These are phyloP conservation scores for Tor tambroides DNA, from an alignment of 2,113 vertebrate genomes.

Conservation along the genomic window DNA sequence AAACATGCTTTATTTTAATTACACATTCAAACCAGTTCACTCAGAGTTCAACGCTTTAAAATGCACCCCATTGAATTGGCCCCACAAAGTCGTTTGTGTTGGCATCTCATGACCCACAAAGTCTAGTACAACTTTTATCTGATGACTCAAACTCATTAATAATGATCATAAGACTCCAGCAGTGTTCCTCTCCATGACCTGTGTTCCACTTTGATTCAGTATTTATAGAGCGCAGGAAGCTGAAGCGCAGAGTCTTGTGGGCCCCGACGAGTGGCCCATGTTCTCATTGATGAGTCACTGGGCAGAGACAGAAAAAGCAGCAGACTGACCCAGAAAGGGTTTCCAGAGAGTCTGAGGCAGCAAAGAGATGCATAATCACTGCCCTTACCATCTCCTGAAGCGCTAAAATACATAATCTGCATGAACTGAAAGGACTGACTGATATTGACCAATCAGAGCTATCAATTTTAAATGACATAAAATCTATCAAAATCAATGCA, in stretches of 20 bases:
- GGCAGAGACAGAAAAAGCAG: slow-evolving; percentile 48
- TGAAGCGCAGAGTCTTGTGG: slow-evolving; percentile 32
- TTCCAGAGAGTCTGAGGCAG: not conserved
- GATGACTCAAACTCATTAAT: slow-evolving; percentile 51
- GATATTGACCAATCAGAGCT: no score
- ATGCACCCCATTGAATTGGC: not conserved
- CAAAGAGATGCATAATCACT: not conserved
- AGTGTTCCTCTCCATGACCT: slow-evolving; percentile 41
- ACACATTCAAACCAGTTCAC: slow-evolving; percentile 5
- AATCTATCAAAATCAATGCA: not conserved
- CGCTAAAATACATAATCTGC: not conserved
- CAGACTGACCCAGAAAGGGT: slow-evolving; percentile 49
- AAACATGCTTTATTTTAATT: not conserved
- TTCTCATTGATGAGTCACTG: slow-evolving; percentile 56
- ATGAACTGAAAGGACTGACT: not conserved
- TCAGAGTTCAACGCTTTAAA: not conserved
- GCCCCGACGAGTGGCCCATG: slow-evolving; percentile 42
- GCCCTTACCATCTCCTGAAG: not conserved
- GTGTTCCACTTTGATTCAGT: slow-evolving; percentile 66
- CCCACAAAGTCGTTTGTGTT: not conserved
- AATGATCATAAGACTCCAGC: slow-evolving; percentile 49
- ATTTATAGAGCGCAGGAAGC: slow-evolving; percentile 65
- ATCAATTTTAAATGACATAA: not conserved
- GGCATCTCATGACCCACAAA: not conserved
- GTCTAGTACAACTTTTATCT: not conserved